Conservation (phyloP, 2,888 invertebrate genomes). For the Periphyllus acericola region DNA sequence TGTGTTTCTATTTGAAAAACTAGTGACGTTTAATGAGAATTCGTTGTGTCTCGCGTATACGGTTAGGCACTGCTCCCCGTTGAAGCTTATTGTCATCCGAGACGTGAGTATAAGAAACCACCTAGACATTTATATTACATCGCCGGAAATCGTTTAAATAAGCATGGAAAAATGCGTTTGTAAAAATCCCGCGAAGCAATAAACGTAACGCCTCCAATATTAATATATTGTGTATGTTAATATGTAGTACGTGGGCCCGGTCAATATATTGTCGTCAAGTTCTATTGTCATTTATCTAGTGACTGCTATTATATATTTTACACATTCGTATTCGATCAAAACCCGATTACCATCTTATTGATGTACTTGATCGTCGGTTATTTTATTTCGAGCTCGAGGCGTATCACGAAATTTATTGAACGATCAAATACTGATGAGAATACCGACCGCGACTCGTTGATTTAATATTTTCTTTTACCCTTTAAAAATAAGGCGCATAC, state of each 20-base stretch:
- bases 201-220: background rate
- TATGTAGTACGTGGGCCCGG: background rate
- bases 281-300: background rate
- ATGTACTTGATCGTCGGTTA: too few species aligned
- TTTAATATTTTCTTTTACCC: too few species aligned
- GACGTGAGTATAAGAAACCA: background rate
- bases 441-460: too few species aligned
- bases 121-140: constrained; percentile 23
- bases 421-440: too few species aligned
- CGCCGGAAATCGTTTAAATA: constrained; percentile 4
- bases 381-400: too few species aligned
- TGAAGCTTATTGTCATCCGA: background rate
- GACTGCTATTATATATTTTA: too few species aligned
- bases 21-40: constrained; percentile 29
- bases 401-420: too few species aligned
- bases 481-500: too few species aligned
- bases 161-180: constrained; percentile 11
- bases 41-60: background rate
- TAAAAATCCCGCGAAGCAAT: background rate
- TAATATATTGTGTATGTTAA: background rate
- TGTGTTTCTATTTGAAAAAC: constrained; percentile 1
- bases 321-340: too few species aligned
- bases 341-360: too few species aligned
- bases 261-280: background rate
- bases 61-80: background rate